Evolutionary conservation across 2,113 vertebrate genomes (phyloP), one percentile per base, ranked within the genome.

Genomic region (Corythornis madagascariensis): DNA sequence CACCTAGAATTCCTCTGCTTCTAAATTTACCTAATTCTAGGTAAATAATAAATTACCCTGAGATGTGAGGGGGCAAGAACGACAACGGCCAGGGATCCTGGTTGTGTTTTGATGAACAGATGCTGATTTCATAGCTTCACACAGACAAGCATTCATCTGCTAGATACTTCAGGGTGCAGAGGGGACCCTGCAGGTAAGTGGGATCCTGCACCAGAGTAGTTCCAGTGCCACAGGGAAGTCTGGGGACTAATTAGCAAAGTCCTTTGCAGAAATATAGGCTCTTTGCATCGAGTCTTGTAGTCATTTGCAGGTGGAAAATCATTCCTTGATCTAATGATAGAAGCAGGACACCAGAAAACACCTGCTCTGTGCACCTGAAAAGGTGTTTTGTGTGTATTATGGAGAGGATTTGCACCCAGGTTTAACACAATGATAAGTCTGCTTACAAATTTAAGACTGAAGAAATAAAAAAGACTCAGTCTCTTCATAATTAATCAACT

Each of bases 161-260:
- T 19, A 42, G 53, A 7, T 66, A 3, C 1, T 59, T 55, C 2
- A 35, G 33, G 13, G 13, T 28, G 63, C 16, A 33, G 31, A 20
- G 0, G 0, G 0, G 35, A 42, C 9, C 21, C 2, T 1, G 4
- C 52, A 55, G 31, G 45, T 59, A 26, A 75, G 40, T 48, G 13
- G n/a, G 13, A 40, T 69, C 88, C 69, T 72, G 29, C 43, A 45
- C 40, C 83, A 43, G 26, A 1, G 4, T 31, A 6, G 4, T 64
- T 64, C 60, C 48, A 13, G 10, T 20, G 25, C 29, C 12, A 24
- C 24, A 10, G 43, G 24, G 18, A 69, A 50, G 16, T 15, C 53
- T 48, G 40, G 28, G 28, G 20, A 20, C 25, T 40, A 8, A 43
- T 31, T 8, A 71, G 47, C 29, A 20, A 20, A 42, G 35, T 18